Percentiles rank a stretch among this genome's conserved stretches.
Conservation (phyloP, 2,888 invertebrate genomes). For the Acronicta psi region DNA sequence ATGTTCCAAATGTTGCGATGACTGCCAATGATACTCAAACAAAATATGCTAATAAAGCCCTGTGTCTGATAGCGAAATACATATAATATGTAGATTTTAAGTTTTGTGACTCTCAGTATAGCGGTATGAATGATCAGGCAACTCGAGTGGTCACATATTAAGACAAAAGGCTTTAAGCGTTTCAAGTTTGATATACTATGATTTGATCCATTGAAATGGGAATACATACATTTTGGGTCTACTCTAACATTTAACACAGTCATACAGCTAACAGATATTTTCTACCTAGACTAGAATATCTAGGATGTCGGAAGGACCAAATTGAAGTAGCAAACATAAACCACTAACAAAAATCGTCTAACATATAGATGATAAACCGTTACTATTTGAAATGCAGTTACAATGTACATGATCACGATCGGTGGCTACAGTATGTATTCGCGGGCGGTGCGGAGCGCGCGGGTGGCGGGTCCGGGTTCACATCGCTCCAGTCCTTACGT, state of each 20-base stretch:
- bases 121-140: slow-evolving; percentile 28
- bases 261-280: slow-evolving; percentile 36
- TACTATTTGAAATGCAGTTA: slow-evolving; percentile 29
- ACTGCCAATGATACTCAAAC: slow-evolving; percentile 58
- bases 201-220: slow-evolving; percentile 25
- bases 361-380: slow-evolving; percentile 24
- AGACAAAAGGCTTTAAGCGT: slow-evolving; percentile 51
- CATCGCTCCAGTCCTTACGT: slow-evolving; percentile 91
- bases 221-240: slow-evolving; percentile 19
- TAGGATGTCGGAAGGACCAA: slow-evolving; percentile 18
- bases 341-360: slow-evolving; percentile 16
- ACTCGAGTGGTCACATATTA: slow-evolving; percentile 15
- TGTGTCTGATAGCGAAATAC: slow-evolving; percentile 45
- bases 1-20: slow-evolving; percentile 68
- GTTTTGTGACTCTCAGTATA: slow-evolving; percentile 33
- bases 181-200: slow-evolving; percentile 23
- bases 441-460: slow-evolving; percentile 77
- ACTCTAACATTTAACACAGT: slow-evolving; percentile 39
- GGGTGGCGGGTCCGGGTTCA: slow-evolving; percentile 68
- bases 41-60: slow-evolving; percentile 47
- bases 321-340: slow-evolving; percentile 8
- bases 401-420: slow-evolving; percentile 29
- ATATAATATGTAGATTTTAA: slow-evolving; percentile 10
- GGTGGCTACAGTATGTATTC: slow-evolving; percentile 36
- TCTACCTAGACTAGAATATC: slow-evolving; percentile 22